phyloP scores from a whole-genome alignment of 2,797 vertebrate genomes.

The Falco peregrinus region DNA sequence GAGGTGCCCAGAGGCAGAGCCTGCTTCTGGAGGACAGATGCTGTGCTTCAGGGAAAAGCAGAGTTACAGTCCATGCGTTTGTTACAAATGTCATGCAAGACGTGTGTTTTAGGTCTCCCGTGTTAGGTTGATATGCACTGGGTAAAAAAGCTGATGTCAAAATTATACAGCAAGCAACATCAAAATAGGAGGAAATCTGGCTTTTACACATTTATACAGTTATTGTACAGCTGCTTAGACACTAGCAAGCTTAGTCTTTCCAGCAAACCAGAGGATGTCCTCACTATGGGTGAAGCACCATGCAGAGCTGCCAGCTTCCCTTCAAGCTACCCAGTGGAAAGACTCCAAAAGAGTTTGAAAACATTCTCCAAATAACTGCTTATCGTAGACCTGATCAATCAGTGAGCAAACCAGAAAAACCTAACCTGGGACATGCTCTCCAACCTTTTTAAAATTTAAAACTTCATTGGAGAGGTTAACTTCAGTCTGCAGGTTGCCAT shows the following conservation, averaged over 20 bases:
- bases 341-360: not conserved
- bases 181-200: not conserved
- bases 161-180: not conserved
- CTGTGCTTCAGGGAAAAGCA: not conserved
- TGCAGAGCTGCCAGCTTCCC: not conserved
- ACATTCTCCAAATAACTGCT: not conserved
- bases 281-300: not conserved
- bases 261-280: not conserved
- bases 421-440: not conserved
- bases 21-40: not conserved
- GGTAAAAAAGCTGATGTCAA: not conserved
- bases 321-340: not conserved
- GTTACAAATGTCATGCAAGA: not conserved
- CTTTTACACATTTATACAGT: not conserved
- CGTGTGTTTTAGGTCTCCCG: accelerated
- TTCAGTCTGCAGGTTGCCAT: not conserved
- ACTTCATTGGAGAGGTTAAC: not conserved
- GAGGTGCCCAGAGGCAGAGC: not conserved
- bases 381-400: not conserved
- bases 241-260: not conserved
- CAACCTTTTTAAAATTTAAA: not conserved
- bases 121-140: not conserved
- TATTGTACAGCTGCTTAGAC: not conserved
- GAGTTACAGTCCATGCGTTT: not conserved
- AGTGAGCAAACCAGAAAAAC: not conserved